These are phyloP conservation scores for Sericinus montela DNA, from an alignment of 2,888 invertebrate species.

Conservation along the genomic window DNA sequence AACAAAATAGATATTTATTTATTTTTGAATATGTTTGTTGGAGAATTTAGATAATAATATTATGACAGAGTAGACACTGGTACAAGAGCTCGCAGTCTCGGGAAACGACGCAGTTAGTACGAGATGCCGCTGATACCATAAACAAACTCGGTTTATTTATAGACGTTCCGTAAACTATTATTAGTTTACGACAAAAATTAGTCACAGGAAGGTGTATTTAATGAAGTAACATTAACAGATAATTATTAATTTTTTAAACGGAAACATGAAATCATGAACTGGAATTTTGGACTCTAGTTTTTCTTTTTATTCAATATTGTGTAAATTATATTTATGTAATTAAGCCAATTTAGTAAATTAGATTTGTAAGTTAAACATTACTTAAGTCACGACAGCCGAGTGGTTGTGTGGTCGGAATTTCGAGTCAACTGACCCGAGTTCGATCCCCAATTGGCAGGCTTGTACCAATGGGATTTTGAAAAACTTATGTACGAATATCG, in stretches of 20 bases:
- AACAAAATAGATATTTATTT: constrained; percentile 17
- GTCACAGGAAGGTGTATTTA: constrained; percentile 69
- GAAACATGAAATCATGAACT: constrained; percentile 47
- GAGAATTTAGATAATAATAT: constrained; percentile 26
- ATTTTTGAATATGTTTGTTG: constrained; percentile 10
- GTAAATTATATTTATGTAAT: no score
- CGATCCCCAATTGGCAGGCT: no score
- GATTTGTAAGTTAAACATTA: no score
- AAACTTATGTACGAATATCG: no score
- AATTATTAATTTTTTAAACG: constrained; percentile 49
- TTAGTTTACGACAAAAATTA: constrained; percentile 48
- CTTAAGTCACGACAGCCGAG: no score
- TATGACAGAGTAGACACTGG: constrained; percentile 24
- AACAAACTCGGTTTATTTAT: constrained; percentile 62
- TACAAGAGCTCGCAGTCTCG: constrained; percentile 18
- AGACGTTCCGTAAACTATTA: constrained; percentile 49
- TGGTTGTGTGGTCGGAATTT: no score
- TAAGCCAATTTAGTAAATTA: no score
- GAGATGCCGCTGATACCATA: constrained; percentile 41
- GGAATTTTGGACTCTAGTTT: constrained; percentile 38
- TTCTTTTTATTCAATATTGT: no score
- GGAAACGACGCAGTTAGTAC: neutral
- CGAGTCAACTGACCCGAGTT: no score
- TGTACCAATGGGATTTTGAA: no score
- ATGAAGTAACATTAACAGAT: constrained; percentile 61